phyloP scores from a whole-genome alignment of 2,113 vertebrate genomes.

The Apeltes quadracus region DNA sequence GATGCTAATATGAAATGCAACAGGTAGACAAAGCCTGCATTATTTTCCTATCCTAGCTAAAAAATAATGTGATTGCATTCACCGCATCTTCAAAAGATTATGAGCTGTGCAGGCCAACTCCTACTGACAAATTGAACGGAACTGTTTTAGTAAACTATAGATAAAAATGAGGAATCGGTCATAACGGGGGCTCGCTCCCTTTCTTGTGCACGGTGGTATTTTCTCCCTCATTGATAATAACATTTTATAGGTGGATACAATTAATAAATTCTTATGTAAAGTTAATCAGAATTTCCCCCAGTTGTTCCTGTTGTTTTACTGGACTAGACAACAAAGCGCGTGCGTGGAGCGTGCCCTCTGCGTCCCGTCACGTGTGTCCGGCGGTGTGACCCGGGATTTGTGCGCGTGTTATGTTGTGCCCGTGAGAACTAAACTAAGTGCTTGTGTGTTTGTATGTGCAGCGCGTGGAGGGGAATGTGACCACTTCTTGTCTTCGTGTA shows the following conservation, averaged over 20 bases:
- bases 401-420: neutral
- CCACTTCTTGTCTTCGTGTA: constrained; percentile 1
- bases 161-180: neutral
- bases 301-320: neutral
- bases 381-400: neutral
- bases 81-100: neutral
- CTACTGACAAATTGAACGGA: neutral
- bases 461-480: neutral
- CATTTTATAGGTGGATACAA: neutral
- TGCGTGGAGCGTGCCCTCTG: constrained; percentile 3
- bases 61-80: neutral
- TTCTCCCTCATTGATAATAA: neutral
- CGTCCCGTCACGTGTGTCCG: constrained; percentile 29
- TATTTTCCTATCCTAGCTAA: neutral
- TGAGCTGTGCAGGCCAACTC: neutral
- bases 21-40: neutral
- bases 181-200: neutral
- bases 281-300: neutral
- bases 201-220: neutral
- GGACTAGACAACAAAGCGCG: neutral
- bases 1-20: neutral
- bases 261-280: neutral
- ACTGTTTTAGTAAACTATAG: neutral
- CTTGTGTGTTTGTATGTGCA: neutral
- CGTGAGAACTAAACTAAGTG: neutral